Percentiles rank a stretch among this genome's conserved stretches.
These are phyloP conservation scores for Anoplophora glabripennis DNA, from an alignment of 1,140 invertebrate species.

Conservation along the genomic window DNA sequence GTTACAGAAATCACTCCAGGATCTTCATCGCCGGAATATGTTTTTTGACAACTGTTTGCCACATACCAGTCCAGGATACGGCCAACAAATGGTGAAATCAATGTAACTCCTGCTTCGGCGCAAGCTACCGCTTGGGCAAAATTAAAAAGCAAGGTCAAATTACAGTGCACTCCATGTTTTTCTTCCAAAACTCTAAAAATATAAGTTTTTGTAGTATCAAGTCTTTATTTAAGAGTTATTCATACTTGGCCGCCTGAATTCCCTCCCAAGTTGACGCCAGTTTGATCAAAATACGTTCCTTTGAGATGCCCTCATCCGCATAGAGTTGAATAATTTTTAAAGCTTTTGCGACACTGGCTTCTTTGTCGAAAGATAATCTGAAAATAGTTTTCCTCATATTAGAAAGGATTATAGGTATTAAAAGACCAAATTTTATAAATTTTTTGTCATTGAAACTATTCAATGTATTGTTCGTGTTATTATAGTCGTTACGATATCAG, in stretches of 20 bases:
- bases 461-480: too few relatives aligned
- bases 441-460: too few relatives aligned
- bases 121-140: slow-evolving; percentile 6
- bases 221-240: too few relatives aligned
- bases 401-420: not conserved
- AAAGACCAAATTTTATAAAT: too few relatives aligned
- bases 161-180: slow-evolving; percentile 5
- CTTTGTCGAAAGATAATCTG: slow-evolving; percentile 91
- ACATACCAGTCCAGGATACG: slow-evolving; percentile 1
- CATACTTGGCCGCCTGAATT: slow-evolving; percentile 91
- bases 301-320: slow-evolving; percentile 81
- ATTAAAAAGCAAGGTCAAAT: slow-evolving; percentile 3
- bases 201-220: too few relatives aligned
- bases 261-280: slow-evolving; percentile 98
- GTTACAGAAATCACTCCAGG: not conserved
- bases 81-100: slow-evolving; percentile 2
- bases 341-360: slow-evolving; percentile 86
- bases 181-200: not conserved
- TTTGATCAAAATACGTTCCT: slow-evolving; percentile 94
- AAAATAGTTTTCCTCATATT: slow-evolving; percentile 2
- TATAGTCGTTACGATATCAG: too few relatives aligned
- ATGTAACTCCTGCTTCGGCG: slow-evolving; percentile 1
- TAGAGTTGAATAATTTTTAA: slow-evolving; percentile 85
- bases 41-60: not conserved
- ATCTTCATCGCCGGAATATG: not conserved